These are phyloP conservation scores for Sarcophaga variegata DNA, from an alignment of 2,888 invertebrate genomes.

Conservation along the genomic window DNA sequence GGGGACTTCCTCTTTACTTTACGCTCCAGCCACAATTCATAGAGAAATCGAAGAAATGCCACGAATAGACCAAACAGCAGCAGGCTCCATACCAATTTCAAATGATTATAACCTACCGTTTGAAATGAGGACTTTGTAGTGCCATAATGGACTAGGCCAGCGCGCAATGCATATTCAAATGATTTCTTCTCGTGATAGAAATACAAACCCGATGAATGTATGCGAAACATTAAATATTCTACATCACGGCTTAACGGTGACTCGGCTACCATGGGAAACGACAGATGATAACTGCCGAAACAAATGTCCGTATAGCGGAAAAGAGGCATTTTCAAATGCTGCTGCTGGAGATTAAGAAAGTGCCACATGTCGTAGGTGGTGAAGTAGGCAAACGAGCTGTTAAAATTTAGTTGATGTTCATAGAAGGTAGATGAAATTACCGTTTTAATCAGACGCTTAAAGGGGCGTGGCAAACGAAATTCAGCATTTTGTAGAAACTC, in stretches of 20 bases:
- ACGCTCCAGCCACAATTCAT: slow-evolving; percentile 18
- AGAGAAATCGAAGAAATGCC: slow-evolving; percentile 30
- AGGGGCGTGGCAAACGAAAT: slow-evolving; percentile 69
- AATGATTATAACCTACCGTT: slow-evolving; percentile 75
- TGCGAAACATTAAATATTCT: slow-evolving; percentile 74
- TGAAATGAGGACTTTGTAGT: slow-evolving; percentile 70
- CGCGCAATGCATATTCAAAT: slow-evolving; percentile 74
- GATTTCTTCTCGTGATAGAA: slow-evolving; percentile 74
- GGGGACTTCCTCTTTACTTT: background rate
- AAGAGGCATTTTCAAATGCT: slow-evolving; percentile 70
- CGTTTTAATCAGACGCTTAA: slow-evolving; percentile 70
- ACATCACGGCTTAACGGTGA: slow-evolving; percentile 59
- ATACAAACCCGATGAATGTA: slow-evolving; percentile 77
- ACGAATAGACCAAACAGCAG: slow-evolving; percentile 23
- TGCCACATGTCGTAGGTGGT: slow-evolving; percentile 77
- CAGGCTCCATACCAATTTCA: slow-evolving; percentile 73
- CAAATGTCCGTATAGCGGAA: slow-evolving; percentile 77
- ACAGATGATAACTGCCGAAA: slow-evolving; percentile 74
- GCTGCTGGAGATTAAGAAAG: slow-evolving; percentile 76
- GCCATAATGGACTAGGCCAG: slow-evolving; percentile 73
- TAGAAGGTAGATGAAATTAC: slow-evolving; percentile 73
- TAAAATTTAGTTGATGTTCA: slow-evolving; percentile 61
- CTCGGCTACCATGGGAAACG: slow-evolving; percentile 72
- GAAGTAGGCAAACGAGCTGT: slow-evolving; percentile 74
- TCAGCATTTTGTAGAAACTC: slow-evolving; percentile 73